A percentile compares a stretch with the other conserved stretches of the same genome.
Conservation (phyloP, 2,113 vertebrate species). For the Acanthochromis polyacanthus region DNA sequence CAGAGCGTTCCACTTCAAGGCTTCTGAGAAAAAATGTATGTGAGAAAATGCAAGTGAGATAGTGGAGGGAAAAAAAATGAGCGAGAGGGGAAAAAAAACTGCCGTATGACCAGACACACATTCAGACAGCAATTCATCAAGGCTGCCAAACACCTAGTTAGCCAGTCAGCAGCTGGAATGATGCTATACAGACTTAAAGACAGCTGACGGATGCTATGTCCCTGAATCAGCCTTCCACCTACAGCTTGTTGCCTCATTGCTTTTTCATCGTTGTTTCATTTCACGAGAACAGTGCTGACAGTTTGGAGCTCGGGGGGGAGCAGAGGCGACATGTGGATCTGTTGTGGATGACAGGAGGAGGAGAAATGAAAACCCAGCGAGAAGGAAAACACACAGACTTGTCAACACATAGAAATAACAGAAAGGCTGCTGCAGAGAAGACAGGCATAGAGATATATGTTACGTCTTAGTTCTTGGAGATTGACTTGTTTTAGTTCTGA, state of each 20-base stretch:
- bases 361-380: slow-evolving; percentile 5
- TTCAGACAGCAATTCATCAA: background rate
- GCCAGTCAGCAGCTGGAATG: background rate
- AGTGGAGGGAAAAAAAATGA: no score
- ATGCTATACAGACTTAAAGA: slow-evolving; percentile 1
- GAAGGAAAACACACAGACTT: background rate
- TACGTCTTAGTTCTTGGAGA: background rate
- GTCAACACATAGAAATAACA: slow-evolving; percentile 16
- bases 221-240: slow-evolving; percentile 9
- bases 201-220: slow-evolving; percentile 22
- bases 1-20: no score
- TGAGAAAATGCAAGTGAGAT: no score
- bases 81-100: background rate
- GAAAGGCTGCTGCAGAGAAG: background rate
- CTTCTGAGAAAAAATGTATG: no score
- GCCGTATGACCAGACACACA: background rate
- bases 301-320: slow-evolving; percentile 25
- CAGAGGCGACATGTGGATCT: slow-evolving; percentile 25
- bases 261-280: slow-evolving; percentile 47
- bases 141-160: slow-evolving; percentile 12
- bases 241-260: slow-evolving; percentile 29
- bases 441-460: background rate
- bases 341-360: slow-evolving; percentile 40
- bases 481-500: background rate
- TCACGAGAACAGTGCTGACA: slow-evolving; percentile 49